Base-by-base conservation (phyloP, 2,797 vertebrate species). In the Dendrocincla tyrannina region DNA sequence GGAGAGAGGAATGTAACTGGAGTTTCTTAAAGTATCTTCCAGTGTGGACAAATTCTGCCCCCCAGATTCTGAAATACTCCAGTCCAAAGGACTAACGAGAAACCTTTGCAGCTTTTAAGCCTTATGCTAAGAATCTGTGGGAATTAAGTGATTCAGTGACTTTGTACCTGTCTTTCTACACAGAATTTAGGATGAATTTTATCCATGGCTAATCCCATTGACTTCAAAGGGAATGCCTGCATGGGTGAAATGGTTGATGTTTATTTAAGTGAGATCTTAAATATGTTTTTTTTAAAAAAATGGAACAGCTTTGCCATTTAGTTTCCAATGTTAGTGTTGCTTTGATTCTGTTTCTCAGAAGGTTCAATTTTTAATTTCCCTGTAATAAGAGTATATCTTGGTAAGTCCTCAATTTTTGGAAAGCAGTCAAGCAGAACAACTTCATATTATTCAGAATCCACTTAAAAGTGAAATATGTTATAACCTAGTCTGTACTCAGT, bases 151-250 rank as follows among this genome's bases (percentile, higher is more conserved):
- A 94, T 63, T 87, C 79, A 11, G 33, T 73, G 70, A 83, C 58
- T 92, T 91, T 88, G 75, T 91, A 92, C 92, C 95, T 94, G 94
- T 66, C 79, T 85, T 93, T 92, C 79, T 88, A 66, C 32, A 72
- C 28, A 88, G 82, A 94, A 91, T 87, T 97, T 79, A 66, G 81
- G 87, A 69, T 90, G 19, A 92, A 83, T 96, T 95, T 94, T 88
- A 93, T 78, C 95, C 91, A 81, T 96, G 88, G 85, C 85, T 93
- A 94, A 92, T 91, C 87, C 88, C 59, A 93, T 87, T 95, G 68
- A 93, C 85, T 96, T 97, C 94, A 95, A 95, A 97, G 81, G 56
- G 70, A 93, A 85, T 81, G 84, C 53, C n/a, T 83, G 67, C 60
- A 77, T 37, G 64, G 67, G 33, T 35, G 67, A 94, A 91, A 67